A percentile compares a stretch with the other conserved stretches of the same genome.
Evolutionary conservation across 2,888 invertebrate species (phyloP).

Genomic region (Macrosoma leucophasiata): DNA sequence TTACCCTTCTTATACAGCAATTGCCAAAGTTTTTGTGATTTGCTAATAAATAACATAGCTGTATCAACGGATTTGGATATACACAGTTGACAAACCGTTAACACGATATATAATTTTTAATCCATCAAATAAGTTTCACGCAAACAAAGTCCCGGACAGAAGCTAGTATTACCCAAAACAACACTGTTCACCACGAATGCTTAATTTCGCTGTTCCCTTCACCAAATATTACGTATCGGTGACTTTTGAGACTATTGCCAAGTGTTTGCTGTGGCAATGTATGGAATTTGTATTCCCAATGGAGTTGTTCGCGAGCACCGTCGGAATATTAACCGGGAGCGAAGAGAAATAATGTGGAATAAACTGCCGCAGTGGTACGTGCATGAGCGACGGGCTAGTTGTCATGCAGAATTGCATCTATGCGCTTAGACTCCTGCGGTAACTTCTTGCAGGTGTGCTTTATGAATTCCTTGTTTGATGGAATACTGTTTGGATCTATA

Average conservation of each 20-base stretch:
- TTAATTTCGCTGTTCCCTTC: slow-evolving; percentile 10
- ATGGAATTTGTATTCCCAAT: slow-evolving; percentile 60
- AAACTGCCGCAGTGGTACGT: slow-evolving; percentile 59
- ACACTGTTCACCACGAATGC: too few relatives aligned
- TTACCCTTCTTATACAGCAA: too few relatives aligned
- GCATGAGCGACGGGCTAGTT: slow-evolving; percentile 36
- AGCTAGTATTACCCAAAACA: slow-evolving; percentile 10
- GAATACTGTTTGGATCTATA: too few relatives aligned
- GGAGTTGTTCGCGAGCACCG: slow-evolving; percentile 44
- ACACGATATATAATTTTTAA: neutral
- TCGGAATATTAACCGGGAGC: slow-evolving; percentile 59
- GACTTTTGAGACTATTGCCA: slow-evolving; percentile 44
- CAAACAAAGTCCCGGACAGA: neutral
- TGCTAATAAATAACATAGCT: neutral
- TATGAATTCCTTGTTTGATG: too few relatives aligned
- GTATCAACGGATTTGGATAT: neutral
- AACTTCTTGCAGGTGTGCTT: too few relatives aligned
- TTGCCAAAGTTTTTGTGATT: too few relatives aligned
- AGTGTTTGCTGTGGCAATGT: slow-evolving; percentile 41
- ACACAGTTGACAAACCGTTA: neutral
- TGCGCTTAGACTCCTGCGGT: too few relatives aligned
- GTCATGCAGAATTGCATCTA: too few relatives aligned
- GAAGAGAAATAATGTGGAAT: slow-evolving; percentile 63
- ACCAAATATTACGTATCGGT: slow-evolving; percentile 18
- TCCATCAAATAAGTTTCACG: neutral